Conservation (phyloP, 2,113 vertebrate genomes). For the Acrocephalus arundinaceus region DNA sequence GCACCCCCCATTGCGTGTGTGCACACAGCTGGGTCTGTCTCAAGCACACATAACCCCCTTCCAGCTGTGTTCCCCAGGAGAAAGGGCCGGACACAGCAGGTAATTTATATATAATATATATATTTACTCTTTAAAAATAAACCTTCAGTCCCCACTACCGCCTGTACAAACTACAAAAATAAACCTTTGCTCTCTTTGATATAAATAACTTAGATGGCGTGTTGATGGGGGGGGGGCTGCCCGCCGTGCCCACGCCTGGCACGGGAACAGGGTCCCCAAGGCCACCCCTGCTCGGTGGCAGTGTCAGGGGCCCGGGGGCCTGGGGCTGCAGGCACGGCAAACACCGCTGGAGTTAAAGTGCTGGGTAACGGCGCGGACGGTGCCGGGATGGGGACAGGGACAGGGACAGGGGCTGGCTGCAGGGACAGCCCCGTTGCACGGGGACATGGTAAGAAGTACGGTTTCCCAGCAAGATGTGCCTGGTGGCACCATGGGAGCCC, state of each 20-base stretch:
- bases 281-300: slow-evolving; percentile 3
- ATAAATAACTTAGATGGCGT: slow-evolving; percentile 67
- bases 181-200: slow-evolving; percentile 70
- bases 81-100: neutral
- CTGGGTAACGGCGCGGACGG: neutral
- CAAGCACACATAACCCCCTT: neutral
- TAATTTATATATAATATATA: slow-evolving; percentile 70
- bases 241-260: slow-evolving; percentile 50
- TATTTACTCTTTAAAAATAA: slow-evolving; percentile 71
- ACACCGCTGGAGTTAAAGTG: slow-evolving; percentile 66
- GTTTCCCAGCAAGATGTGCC: slow-evolving; percentile 13
- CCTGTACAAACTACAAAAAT: slow-evolving; percentile 69
- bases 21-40: neutral
- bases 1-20: neutral
- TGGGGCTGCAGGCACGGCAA: neutral
- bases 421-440: neutral
- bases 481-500: neutral
- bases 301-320: neutral
- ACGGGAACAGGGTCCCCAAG: neutral
- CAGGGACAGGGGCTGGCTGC: neutral
- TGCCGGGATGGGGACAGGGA: neutral
- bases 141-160: slow-evolving; percentile 61
- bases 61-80: neutral
- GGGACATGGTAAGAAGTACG: neutral
- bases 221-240: neutral